These are phyloP conservation scores for Sesia apiformis DNA, from an alignment of 2,888 invertebrate genomes.

Conservation along the genomic window DNA sequence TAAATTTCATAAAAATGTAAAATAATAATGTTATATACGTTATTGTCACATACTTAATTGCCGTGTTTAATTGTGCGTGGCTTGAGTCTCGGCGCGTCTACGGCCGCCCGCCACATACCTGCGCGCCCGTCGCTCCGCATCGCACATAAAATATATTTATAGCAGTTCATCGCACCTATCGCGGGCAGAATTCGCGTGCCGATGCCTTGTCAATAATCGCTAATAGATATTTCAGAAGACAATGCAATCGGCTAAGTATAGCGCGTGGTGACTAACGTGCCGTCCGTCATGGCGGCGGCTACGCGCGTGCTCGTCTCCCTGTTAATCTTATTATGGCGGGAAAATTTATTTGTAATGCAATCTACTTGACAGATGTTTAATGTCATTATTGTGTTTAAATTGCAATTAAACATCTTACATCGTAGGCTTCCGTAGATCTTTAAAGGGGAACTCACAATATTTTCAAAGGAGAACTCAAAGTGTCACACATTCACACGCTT, in stretches of 20 bases:
- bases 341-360: conserved; percentile 64
- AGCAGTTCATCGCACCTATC: conserved; percentile 71
- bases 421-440: no score
- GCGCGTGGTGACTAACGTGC: conserved; percentile 62
- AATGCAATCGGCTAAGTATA: conserved; percentile 72
- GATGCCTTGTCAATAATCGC: conserved; percentile 74
- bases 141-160: conserved; percentile 67
- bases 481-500: no score
- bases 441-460: no score
- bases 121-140: conserved; percentile 36
- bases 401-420: not conserved
- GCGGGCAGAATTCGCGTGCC: conserved; percentile 67
- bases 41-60: no score
- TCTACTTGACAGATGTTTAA: conserved; percentile 46
- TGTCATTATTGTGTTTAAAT: conserved; percentile 2
- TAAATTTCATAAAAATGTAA: no score
- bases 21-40: no score
- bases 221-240: conserved; percentile 75
- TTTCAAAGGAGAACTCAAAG: no score
- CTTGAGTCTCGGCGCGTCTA: not conserved
- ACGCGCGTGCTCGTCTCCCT: conserved; percentile 44
- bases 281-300: conserved; percentile 35
- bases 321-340: conserved; percentile 69
- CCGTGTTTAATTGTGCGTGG: no score
- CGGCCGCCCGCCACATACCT: conserved; percentile 30